These are phyloP conservation scores for Aphelocoma californica DNA, from an alignment of 2,797 vertebrate genomes.

Conservation along the genomic window DNA sequence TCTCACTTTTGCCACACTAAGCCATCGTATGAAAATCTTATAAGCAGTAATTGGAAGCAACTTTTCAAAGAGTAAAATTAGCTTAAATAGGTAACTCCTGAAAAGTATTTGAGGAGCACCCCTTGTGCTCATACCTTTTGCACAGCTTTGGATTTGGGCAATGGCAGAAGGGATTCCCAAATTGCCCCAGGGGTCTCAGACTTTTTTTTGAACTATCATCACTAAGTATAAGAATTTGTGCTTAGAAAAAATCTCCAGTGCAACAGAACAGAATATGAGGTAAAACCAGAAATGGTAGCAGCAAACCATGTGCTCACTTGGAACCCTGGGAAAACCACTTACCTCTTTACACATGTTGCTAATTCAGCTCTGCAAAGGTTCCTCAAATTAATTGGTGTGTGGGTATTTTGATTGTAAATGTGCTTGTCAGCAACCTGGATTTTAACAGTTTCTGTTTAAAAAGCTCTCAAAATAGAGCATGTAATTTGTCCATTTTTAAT, in stretches of 20 bases:
- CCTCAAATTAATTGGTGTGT: neutral
- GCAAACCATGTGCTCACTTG: neutral
- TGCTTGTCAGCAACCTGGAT: neutral
- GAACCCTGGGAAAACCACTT: neutral
- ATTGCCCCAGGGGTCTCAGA: neutral
- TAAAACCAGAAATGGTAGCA: neutral
- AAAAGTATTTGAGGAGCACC: neutral
- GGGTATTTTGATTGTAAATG: neutral
- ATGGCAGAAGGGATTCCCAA: neutral
- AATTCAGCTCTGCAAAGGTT: neutral
- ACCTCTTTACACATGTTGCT: rapidly evolving
- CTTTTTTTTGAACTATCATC: neutral
- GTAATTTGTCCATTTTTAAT: neutral
- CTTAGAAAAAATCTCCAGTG: neutral
- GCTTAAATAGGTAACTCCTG: neutral
- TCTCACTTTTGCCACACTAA: neutral
- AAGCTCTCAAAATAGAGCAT: neutral
- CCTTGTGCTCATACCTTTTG: neutral
- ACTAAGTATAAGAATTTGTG: neutral
- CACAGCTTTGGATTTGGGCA: neutral
- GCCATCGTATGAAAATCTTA: neutral
- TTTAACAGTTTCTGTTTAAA: neutral
- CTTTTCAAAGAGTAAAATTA: neutral
- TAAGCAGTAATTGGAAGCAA: neutral
- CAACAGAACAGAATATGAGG: neutral